Evolutionary conservation across 2,113 vertebrate genomes (phyloP).

Genomic region (Psittacus erithacus): DNA sequence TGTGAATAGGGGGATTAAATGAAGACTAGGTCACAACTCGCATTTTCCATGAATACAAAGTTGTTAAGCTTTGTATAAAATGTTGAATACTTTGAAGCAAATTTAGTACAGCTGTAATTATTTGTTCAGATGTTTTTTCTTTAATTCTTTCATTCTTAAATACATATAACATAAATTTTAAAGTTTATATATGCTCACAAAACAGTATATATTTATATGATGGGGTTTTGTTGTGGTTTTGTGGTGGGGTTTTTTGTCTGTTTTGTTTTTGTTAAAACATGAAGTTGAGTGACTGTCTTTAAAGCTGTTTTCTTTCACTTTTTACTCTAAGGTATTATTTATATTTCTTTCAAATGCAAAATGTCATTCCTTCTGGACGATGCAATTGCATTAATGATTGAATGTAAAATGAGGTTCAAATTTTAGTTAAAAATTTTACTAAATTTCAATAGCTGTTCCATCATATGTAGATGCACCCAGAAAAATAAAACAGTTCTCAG

Average conservation of each 20-base stretch:
- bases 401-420: neutral
- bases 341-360: neutral
- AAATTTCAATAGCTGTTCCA: neutral
- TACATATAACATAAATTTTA: neutral
- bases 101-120: neutral
- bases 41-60: neutral
- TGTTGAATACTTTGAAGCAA: neutral
- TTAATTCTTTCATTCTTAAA: neutral
- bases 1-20: neutral
- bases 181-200: neutral
- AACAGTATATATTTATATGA: neutral
- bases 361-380: neutral
- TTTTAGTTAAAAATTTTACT: neutral
- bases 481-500: neutral
- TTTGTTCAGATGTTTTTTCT: neutral
- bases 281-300: neutral
- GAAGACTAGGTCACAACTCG: neutral
- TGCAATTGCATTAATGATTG: neutral
- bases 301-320: neutral
- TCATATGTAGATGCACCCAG: neutral
- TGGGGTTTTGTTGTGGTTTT: accelerated
- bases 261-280: neutral
- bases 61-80: neutral
- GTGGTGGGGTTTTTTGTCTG: neutral
- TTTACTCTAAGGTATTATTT: neutral